Conservation (phyloP, 1,140 invertebrate species). For the Pissodes strobi region DNA sequence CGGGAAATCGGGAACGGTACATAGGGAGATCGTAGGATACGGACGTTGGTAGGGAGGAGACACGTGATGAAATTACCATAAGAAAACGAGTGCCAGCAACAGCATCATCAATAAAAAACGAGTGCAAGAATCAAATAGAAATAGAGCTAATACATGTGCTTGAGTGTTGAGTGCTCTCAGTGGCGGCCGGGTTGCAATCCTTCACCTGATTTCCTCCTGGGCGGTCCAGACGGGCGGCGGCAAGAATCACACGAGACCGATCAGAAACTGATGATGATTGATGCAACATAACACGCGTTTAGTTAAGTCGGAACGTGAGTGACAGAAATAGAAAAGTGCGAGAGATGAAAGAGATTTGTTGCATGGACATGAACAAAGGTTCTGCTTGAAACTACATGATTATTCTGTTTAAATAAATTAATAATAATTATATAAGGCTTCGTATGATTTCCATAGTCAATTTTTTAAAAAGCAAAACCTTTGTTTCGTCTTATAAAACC, state of each 20-base stretch:
- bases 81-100: conserved; percentile 23
- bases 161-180: conserved; percentile 51
- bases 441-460: too few relatives aligned
- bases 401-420: too few relatives aligned
- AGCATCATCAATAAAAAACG: conserved; percentile 27
- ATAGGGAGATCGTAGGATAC: too few relatives aligned
- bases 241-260: conserved; percentile 57
- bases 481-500: too few relatives aligned
- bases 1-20: too few relatives aligned
- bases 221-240: conserved; percentile 62
- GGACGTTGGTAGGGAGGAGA: neutral
- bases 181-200: conserved; percentile 55
- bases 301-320: conserved; percentile 37
- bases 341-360: neutral
- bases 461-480: too few relatives aligned
- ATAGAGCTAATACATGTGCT: conserved; percentile 53
- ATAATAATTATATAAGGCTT: too few relatives aligned
- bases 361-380: neutral
- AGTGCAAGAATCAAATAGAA: conserved; percentile 40
- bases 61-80: conserved; percentile 22
- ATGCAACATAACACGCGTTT: conserved; percentile 56
- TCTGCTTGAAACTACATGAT: neutral
- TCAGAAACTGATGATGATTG: conserved; percentile 58
- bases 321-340: conserved; percentile 7
- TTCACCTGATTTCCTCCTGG: conserved; percentile 74